These are phyloP conservation scores for Pogonognathellus flavescens DNA, from an alignment of 1,140 invertebrate species.

Conservation along the genomic window DNA sequence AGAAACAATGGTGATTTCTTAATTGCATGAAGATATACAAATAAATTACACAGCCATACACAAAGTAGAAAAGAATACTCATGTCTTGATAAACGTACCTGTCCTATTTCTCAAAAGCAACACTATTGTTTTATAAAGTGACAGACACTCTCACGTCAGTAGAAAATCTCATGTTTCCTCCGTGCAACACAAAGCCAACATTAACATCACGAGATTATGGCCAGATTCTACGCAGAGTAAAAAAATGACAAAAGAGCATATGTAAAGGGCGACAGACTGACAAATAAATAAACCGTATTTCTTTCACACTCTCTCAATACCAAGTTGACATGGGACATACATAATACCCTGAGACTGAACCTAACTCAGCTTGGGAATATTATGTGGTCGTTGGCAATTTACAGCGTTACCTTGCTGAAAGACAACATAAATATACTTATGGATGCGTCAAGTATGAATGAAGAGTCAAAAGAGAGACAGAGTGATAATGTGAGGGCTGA, in stretches of 20 bases:
- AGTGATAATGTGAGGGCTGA: neutral
- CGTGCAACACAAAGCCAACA: neutral
- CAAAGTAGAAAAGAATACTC: too few species aligned
- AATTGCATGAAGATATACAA: too few species aligned
- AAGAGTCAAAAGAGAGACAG: slow-evolving; percentile 13
- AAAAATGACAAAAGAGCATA: neutral
- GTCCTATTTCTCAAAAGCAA: neutral
- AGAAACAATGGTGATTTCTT: too few species aligned
- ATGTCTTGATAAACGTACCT: slow-evolving; percentile 1
- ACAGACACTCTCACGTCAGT: slow-evolving; percentile 12
- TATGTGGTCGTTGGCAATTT: neutral
- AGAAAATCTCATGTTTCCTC: neutral
- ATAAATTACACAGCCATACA: too few species aligned
- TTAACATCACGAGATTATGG: slow-evolving; percentile 19
- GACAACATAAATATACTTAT: neutral
- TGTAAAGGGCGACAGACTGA: slow-evolving; percentile 9
- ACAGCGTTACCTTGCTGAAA: neutral
- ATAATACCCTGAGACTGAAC: too few species aligned
- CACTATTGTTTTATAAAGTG: neutral
- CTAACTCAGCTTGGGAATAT: too few species aligned
- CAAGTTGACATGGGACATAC: neutral
- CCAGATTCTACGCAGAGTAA: neutral
- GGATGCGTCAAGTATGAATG: slow-evolving; percentile 13
- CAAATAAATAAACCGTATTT: slow-evolving; percentile 44
- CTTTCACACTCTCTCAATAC: neutral